phyloP scores from a whole-genome alignment of 2,888 invertebrate genomes.

The Drosophila macrospina region DNA sequence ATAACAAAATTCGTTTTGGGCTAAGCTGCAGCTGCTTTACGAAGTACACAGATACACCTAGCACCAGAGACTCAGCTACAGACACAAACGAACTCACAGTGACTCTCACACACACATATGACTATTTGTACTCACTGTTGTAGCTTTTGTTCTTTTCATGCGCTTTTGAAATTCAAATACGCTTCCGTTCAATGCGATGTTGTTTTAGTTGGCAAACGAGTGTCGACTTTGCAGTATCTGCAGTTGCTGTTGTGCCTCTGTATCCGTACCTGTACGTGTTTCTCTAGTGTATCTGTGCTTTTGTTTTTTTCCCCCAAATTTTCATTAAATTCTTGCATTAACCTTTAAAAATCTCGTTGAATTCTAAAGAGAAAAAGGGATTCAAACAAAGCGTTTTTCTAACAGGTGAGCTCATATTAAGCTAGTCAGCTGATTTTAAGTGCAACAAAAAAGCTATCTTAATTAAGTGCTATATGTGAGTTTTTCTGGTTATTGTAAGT shows the following conservation, averaged over 20 bases:
- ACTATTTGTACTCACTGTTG: constrained; percentile 35
- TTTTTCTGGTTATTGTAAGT: constrained; percentile 2
- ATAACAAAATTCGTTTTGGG: constrained; percentile 32
- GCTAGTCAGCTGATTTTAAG: constrained; percentile 34
- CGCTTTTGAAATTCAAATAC: constrained; percentile 81
- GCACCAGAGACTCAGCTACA: neutral
- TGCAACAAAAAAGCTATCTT: constrained; percentile 9
- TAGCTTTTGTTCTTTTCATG: constrained; percentile 77
- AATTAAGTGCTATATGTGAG: constrained; percentile 25
- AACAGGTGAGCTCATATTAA: constrained; percentile 41
- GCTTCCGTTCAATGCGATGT: constrained; percentile 66
- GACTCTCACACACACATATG: constrained; percentile 30
- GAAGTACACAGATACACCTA: constrained; percentile 15
- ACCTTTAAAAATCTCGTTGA: constrained; percentile 2
- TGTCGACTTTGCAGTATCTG: constrained; percentile 83
- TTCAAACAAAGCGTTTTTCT: constrained; percentile 5
- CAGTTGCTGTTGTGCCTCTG: constrained; percentile 49
- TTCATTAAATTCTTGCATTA: constrained; percentile 5
- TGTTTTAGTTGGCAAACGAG: constrained; percentile 78
- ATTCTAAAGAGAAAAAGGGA: neutral
- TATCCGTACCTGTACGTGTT: constrained; percentile 18
- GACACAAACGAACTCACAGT: constrained; percentile 18
- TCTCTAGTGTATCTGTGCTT: constrained; percentile 23
- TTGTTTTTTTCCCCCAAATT: constrained; percentile 5
- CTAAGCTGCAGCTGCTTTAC: constrained; percentile 53